Conservation (phyloP, 2,113 vertebrate genomes). For the Herpetotheres cachinnans region DNA sequence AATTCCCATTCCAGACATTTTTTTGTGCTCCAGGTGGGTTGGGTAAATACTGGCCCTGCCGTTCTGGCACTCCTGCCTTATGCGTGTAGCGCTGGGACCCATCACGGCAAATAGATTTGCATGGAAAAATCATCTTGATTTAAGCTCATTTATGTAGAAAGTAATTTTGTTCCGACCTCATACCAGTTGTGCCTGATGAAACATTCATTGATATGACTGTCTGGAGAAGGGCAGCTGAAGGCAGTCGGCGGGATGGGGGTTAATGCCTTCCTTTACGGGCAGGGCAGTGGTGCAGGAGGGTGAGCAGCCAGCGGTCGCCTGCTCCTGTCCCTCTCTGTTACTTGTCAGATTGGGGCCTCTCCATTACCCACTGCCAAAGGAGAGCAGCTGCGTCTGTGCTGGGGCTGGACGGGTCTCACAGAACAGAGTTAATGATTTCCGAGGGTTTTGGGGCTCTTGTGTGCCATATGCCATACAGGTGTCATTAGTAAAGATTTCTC, state of each 20-base stretch:
- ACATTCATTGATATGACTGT: rapidly evolving
- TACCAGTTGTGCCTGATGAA: not conserved
- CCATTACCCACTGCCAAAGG: rapidly evolving
- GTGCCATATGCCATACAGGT: rapidly evolving
- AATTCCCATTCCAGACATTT: not conserved
- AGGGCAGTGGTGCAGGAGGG: not conserved
- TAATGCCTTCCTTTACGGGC: rapidly evolving
- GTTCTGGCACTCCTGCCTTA: not conserved
- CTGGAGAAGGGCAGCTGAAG: not conserved
- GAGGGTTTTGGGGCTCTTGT: not conserved
- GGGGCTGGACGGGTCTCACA: not conserved
- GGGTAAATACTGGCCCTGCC: not conserved
- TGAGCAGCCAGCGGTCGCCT: not conserved
- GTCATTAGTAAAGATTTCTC: not conserved
- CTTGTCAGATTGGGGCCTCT: rapidly evolving
- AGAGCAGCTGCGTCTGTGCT: rapidly evolving
- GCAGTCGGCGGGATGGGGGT: not conserved
- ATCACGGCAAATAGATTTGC: not conserved
- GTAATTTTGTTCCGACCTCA: not conserved
- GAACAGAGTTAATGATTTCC: no score
- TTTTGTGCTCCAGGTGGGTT: not conserved
- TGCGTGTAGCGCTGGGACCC: not conserved
- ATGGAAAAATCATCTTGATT: not conserved
- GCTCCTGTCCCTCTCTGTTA: not conserved
- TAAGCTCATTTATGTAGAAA: not conserved